These are phyloP conservation scores for Corvus cornix DNA, from an alignment of 2,113 vertebrate genomes.

Conservation along the genomic window DNA sequence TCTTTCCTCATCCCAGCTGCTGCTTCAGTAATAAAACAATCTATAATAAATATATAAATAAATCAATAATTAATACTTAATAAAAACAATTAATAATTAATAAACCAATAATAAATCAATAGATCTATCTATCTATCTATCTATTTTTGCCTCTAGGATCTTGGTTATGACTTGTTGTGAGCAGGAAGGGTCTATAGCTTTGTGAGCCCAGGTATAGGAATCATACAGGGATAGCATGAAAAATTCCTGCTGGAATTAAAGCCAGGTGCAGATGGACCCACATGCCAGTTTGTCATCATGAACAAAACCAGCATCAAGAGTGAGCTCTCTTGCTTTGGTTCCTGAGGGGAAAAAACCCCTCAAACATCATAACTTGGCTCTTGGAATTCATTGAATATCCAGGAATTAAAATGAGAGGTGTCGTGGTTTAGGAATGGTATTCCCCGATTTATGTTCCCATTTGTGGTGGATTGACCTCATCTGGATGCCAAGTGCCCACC, in stretches of 20 bases:
- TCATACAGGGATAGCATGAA: neutral
- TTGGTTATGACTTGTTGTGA: neutral
- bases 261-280: neutral
- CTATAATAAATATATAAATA: too few species aligned
- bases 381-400: neutral
- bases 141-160: neutral
- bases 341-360: neutral
- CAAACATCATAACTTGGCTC: neutral
- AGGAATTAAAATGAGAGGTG: neutral
- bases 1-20: neutral
- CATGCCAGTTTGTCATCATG: neutral
- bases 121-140: neutral
- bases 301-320: neutral
- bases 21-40: neutral
- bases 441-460: neutral
- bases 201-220: neutral
- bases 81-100: too few species aligned
- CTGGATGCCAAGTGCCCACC: neutral
- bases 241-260: neutral
- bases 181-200: neutral
- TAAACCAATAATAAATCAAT: neutral
- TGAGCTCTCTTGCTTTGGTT: neutral
- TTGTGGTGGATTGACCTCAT: neutral
- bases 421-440: neutral
- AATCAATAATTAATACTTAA: too few species aligned